These are phyloP conservation scores for Pseudococcus jackbeardsleyi DNA, from an alignment of 2,888 invertebrate species.

Conservation along the genomic window DNA sequence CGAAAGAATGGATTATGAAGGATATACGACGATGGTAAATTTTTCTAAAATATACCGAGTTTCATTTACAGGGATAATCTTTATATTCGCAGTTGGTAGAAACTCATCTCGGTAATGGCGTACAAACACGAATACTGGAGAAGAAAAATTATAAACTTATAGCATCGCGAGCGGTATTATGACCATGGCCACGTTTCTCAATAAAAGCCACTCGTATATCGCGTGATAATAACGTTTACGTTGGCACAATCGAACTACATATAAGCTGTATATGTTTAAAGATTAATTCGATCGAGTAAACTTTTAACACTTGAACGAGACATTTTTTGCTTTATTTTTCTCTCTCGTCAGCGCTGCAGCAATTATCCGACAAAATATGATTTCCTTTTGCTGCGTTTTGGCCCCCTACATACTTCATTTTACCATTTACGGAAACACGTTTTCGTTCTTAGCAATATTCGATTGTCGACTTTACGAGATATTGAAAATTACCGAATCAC, in stretches of 20 bases:
- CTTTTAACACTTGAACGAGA: slow-evolving; percentile 36
- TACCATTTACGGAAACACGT: background rate
- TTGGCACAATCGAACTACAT: slow-evolving; percentile 15
- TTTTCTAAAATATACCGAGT: background rate
- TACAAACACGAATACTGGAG: slow-evolving; percentile 20
- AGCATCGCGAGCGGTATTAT: slow-evolving; percentile 10
- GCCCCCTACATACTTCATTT: background rate
- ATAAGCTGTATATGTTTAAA: background rate
- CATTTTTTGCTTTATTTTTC: background rate
- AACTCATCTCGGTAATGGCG: slow-evolving; percentile 33
- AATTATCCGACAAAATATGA: slow-evolving; percentile 4
- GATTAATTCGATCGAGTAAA: slow-evolving; percentile 46
- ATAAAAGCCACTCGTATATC: slow-evolving; percentile 46
- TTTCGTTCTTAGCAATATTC: background rate
- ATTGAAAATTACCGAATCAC: slow-evolving; percentile 26
- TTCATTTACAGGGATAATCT: background rate
- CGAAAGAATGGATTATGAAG: too few species aligned
- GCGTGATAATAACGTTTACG: slow-evolving; percentile 48
- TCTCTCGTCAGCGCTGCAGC: background rate
- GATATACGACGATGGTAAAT: too few species aligned
- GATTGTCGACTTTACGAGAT: background rate
- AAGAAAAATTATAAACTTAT: slow-evolving; percentile 33
- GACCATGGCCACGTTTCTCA: slow-evolving; percentile 29
- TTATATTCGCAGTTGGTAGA: background rate
- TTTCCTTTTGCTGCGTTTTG: background rate